Evolutionary conservation across 2,113 vertebrate genomes (phyloP).

Genomic region (Urocolius indicus): DNA sequence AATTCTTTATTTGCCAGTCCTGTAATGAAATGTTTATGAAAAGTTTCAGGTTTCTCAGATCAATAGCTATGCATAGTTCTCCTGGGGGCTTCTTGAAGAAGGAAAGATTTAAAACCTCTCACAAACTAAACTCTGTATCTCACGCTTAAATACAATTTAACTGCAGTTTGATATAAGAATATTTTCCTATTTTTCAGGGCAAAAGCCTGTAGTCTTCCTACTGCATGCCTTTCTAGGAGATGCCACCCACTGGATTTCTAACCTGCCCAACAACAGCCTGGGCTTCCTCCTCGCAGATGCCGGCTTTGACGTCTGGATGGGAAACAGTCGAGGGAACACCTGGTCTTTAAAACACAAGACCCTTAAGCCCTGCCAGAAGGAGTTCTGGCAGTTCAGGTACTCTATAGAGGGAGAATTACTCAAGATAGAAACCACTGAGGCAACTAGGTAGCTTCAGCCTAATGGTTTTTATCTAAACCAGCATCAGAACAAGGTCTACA

Average conservation of each 20-base stretch:
- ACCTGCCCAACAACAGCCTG: slow-evolving; percentile 86
- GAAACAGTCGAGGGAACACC: slow-evolving; percentile 92
- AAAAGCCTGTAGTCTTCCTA: slow-evolving; percentile 83
- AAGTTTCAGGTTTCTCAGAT: background rate
- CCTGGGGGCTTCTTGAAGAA: background rate
- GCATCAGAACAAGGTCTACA: background rate
- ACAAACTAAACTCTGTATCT: background rate
- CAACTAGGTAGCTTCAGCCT: slow-evolving; percentile 82
- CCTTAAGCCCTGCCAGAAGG: slow-evolving; percentile 78
- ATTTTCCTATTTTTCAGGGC: slow-evolving; percentile 71
- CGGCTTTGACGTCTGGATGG: slow-evolving; percentile 93
- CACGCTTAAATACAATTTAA: background rate
- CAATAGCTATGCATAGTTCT: background rate
- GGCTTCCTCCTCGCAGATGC: slow-evolving; percentile 90
- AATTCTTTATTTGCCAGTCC: background rate
- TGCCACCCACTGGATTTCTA: slow-evolving; percentile 94
- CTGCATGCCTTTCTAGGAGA: slow-evolving; percentile 95
- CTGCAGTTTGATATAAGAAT: background rate
- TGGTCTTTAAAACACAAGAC: slow-evolving; percentile 90
- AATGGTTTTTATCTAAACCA: background rate
- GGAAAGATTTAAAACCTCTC: background rate
- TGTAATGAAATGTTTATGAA: background rate
- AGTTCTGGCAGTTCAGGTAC: slow-evolving; percentile 95
- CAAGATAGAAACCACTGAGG: background rate
- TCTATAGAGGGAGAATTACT: background rate